Conservation (phyloP, 2,888 invertebrate species). For the Melanophora roralis region DNA sequence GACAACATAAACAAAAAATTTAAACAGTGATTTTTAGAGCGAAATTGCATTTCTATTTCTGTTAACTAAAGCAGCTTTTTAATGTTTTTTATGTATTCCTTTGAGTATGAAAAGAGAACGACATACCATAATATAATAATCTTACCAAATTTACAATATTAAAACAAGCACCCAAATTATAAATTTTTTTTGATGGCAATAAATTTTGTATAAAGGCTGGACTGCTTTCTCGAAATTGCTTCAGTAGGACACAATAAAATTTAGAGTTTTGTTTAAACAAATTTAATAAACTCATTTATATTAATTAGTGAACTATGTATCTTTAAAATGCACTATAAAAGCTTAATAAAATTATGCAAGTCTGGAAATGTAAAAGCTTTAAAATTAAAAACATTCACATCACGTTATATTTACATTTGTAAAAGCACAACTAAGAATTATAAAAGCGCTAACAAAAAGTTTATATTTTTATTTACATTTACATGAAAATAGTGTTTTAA, state of each 20-base stretch:
- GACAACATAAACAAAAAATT: no score
- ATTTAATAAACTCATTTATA: slow-evolving; percentile 41
- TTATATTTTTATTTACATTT: slow-evolving; percentile 33
- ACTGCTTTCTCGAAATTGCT: slow-evolving; percentile 44
- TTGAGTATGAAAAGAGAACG: no score
- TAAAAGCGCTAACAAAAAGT: neutral
- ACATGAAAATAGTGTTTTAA: neutral
- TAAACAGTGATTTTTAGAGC: no score
- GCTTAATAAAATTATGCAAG: slow-evolving; percentile 29
- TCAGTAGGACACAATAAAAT: slow-evolving; percentile 30
- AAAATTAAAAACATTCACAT: slow-evolving; percentile 30
- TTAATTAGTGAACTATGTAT: neutral
- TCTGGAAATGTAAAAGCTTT: no score
- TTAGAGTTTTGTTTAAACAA: slow-evolving; percentile 39
- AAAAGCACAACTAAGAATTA: neutral
- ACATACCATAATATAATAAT: neutral
- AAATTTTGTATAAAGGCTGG: slow-evolving; percentile 32
- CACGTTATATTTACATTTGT: slow-evolving; percentile 14
- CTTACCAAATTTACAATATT: slow-evolving; percentile 64
- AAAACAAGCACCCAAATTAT: slow-evolving; percentile 66
- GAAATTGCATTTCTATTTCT: no score
- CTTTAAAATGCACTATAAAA: no score
- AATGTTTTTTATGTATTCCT: no score
- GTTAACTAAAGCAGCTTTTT: no score
- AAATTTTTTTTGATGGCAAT: slow-evolving; percentile 63